phyloP scores from a whole-genome alignment of 2,797 vertebrate genomes.

The Eospalax fontanierii region DNA sequence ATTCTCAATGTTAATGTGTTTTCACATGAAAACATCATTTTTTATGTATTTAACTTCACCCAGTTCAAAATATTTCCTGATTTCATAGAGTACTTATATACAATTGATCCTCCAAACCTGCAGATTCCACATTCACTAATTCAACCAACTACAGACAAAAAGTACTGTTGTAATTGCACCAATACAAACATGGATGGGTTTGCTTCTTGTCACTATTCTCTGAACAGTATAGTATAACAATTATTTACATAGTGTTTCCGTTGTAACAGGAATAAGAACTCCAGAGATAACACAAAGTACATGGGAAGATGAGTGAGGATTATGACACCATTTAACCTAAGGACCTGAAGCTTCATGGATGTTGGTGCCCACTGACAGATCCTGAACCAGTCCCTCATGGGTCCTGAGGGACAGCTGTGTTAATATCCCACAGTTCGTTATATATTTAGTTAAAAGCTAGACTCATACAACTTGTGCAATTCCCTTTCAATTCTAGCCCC shows the following conservation, averaged over 20 bases:
- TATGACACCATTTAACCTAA: background rate
- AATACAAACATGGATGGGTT: background rate
- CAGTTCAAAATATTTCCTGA: constrained; percentile 1
- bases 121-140: background rate
- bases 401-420: background rate
- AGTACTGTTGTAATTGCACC: background rate
- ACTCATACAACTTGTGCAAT: background rate
- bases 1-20: background rate
- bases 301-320: background rate
- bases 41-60: background rate
- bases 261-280: background rate
- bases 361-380: background rate
- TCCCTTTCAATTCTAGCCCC: background rate
- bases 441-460: constrained; percentile 34
- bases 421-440: background rate
- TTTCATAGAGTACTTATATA: background rate
- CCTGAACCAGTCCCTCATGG: background rate
- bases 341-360: background rate
- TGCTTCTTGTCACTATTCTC: background rate
- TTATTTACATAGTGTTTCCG: background rate
- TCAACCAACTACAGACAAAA: background rate
- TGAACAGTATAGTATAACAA: background rate
- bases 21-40: background rate
- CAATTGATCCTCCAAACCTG: background rate
- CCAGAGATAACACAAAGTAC: background rate